Evolutionary conservation across 1,140 invertebrate genomes (phyloP), one percentile per base, ranked within the genome.

Genomic region (Anoplolepis gracilipes): DNA sequence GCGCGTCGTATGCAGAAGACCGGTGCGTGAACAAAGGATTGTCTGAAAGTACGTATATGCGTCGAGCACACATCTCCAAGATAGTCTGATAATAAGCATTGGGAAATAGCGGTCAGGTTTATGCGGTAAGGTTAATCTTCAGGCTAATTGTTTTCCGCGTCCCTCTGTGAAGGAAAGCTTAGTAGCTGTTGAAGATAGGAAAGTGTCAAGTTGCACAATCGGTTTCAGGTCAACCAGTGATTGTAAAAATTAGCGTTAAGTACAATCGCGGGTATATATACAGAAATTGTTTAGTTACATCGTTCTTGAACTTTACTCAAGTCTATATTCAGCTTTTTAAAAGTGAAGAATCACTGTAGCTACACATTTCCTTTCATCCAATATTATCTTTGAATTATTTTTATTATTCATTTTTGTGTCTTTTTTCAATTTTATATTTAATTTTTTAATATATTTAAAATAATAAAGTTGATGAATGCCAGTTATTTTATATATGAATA

Each of bases 31-130:
- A 85, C 84, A 85, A 85, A 85, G 36, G 65, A 33, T 36, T 42
- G 36, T 22, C 36, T 42, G 36, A 55, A 65, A 79, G 64, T 42
- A 10, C 49, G 33, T 49, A 42, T 46, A 3, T 61, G 19, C 65
- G 57, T 55, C 36, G 36, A 42, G 19, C 39, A 22, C 39, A 22
- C 46, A 82, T 81, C 49, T 59, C 2, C 65, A 59, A 79, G 62
- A 84, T 76, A 39, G 11, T 5, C 72, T 16, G 59, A 64, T 77
- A 64, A 78, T 65, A 33, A 5, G 22, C 62, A 36, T 78, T 85
- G 84, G 7, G 75, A 85, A 85, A 85, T 55, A 79, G 30, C 72
- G 81, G 49, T 67, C 36, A 78, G 75, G 36, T 67, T 78, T 59
- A 79, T 46, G 65, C 22, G 75, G 25, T 53, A 78, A 84, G 82